A percentile compares a stretch with the other conserved stretches of the same genome.
These are phyloP conservation scores for Nomada ruficornis DNA, from an alignment of 2,888 invertebrate species.

Conservation along the genomic window DNA sequence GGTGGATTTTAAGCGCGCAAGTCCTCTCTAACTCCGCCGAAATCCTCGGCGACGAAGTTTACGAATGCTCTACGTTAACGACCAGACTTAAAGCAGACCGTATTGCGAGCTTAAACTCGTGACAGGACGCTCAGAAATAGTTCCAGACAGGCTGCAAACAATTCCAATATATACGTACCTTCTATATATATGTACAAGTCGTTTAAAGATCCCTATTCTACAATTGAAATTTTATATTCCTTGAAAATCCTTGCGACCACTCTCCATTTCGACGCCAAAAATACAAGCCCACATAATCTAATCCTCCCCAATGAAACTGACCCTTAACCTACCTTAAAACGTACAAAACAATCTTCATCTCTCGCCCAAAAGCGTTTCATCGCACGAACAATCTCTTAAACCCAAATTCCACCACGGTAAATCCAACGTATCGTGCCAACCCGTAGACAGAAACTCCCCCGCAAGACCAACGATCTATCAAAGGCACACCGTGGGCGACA, in stretches of 20 bases:
- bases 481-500: not conserved
- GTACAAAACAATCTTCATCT: no score
- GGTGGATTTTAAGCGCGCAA: conserved; percentile 19
- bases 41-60: conserved; percentile 31
- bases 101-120: conserved; percentile 29
- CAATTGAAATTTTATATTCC: not conserved
- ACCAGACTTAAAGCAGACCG: not conserved
- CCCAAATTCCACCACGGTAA: no score
- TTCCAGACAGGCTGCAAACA: not conserved
- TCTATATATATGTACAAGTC: no score
- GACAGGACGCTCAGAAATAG: conserved; percentile 16
- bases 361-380: no score
- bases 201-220: not conserved
- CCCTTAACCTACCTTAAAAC: no score
- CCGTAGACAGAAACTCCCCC: not conserved
- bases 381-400: no score
- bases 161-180: not conserved
- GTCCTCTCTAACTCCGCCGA: conserved; percentile 17
- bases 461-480: not conserved
- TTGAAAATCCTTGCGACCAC: not conserved
- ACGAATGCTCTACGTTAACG: conserved; percentile 37
- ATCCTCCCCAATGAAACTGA: no score
- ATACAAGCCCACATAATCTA: no score
- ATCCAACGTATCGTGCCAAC: no score
- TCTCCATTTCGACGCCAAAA: not conserved